These are phyloP conservation scores for Serripes groenlandicus DNA, from an alignment of 2,888 invertebrate genomes.

Conservation along the genomic window DNA sequence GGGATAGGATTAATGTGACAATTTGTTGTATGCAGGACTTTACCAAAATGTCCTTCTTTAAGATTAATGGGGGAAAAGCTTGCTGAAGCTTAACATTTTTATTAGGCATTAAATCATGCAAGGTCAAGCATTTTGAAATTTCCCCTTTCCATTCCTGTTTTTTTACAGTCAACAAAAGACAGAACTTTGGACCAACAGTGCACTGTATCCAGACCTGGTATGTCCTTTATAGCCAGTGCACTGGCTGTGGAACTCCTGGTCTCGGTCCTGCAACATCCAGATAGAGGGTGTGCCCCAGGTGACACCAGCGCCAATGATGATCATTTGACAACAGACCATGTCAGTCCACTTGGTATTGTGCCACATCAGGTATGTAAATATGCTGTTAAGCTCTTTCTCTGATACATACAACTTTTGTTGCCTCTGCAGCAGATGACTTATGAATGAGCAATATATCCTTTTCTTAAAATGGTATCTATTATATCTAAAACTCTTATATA, in stretches of 20 bases:
- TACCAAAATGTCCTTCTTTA: too few species aligned
- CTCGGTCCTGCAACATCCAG: constrained; percentile 94
- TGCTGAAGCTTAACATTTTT: too few species aligned
- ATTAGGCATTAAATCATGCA: too few species aligned
- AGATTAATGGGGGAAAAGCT: too few species aligned
- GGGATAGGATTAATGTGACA: too few species aligned
- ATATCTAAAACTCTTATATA: too few species aligned
- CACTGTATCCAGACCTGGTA: constrained; percentile 98
- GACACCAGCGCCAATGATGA: constrained; percentile 84
- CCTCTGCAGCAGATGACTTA: too few species aligned
- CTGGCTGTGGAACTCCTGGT: constrained; percentile 96
- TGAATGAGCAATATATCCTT: too few species aligned
- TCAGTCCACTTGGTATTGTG: constrained; percentile 90
- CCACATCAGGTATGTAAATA: constrained; percentile 90
- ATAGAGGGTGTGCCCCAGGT: constrained; percentile 90
- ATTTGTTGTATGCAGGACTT: too few species aligned
- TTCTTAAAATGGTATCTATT: too few species aligned
- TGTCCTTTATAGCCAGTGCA: constrained; percentile 95
- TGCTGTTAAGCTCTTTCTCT: not conserved
- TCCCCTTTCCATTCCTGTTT: too few species aligned
- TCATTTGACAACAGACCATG: constrained; percentile 84
- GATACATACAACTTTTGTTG: not conserved
- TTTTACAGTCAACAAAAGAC: constrained; percentile 93
- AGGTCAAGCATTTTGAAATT: too few species aligned
- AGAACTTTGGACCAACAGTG: constrained; percentile 99